Evolutionary conservation across 2,797 vertebrate genomes (phyloP).

Genomic region (Hydrolagus colliei): DNA sequence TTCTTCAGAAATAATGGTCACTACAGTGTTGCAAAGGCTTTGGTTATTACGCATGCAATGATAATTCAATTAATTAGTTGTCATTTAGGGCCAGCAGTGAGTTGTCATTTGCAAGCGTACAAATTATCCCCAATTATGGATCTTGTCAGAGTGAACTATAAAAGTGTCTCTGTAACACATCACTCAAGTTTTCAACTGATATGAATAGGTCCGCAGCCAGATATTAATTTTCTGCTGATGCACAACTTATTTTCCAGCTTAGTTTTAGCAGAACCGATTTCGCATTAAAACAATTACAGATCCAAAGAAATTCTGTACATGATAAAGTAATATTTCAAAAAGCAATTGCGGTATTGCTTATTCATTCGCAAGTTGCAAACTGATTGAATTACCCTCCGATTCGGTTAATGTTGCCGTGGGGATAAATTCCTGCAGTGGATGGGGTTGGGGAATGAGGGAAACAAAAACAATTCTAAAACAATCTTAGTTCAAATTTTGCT

Average conservation of each 20-base stretch:
- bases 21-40: background rate
- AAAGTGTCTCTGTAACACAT: background rate
- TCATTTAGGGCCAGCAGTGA: slow-evolving; percentile 14
- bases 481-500: too few relatives aligned
- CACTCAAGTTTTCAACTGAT: background rate
- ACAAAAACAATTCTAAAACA: too few relatives aligned
- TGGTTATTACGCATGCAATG: background rate
- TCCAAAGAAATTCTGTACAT: background rate
- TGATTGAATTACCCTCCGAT: too few relatives aligned
- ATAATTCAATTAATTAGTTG: slow-evolving; percentile 20
- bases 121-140: slow-evolving; percentile 18
- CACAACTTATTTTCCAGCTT: background rate
- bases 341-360: too few relatives aligned
- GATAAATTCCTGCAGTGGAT: too few relatives aligned
- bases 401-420: too few relatives aligned
- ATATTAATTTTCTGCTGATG: background rate
- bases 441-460: too few relatives aligned
- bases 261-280: background rate
- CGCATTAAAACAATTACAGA: too few relatives aligned
- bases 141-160: slow-evolving; percentile 2
- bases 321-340: too few relatives aligned
- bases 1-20: background rate
- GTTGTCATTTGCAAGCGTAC: slow-evolving; percentile 19
- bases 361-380: too few relatives aligned
- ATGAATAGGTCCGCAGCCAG: background rate